Evolutionary conservation across 1,140 invertebrate genomes (phyloP), one percentile per base, ranked within the genome.

Genomic region (Megalopta genalis): DNA sequence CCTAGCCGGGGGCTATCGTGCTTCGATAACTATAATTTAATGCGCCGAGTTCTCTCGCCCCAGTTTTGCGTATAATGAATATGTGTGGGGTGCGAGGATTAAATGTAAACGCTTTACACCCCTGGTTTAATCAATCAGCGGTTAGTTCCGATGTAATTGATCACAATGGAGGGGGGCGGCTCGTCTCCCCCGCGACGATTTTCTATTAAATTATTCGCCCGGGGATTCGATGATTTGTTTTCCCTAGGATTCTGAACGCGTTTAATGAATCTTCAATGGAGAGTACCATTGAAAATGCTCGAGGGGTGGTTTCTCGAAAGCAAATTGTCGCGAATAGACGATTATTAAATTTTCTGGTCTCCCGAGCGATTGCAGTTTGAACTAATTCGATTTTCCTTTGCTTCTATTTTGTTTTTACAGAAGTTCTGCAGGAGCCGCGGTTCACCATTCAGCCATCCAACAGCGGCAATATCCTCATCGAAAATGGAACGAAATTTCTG

Each of bases 401-500:
- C 90, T 80, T 91, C 88, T n/a, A n/a, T n/a, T n/a, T n/a, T n/a
- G 18, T 2, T 87, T 87, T 94, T 93, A 49, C 93, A 95, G 95
- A 95, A 85, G 90, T 90, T 75, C 92, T 96, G 76, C 96, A 97
- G 93, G 96, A 97, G 59, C 97, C 97, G 42, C 93, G 96, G 76
- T 98, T 98, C 91, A 96, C 95, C 82, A 97, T 95, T 81, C 96
- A 97, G 88, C 97, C 97, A 21, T 96, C 96, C 42, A 95, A 95
- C 54, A 96, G 96, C 80, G 96, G 96, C 82, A 97, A 95, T 89
- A 96, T 97, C 88, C 96, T 97, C 85, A 96, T 95, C 90, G 97
- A 97, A 93, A 96, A 96, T 89, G 94, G 96, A 81, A 97, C 96
- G 18, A 98, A 98, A 94, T 97, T 98, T 91, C 94, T 98, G 75